These are phyloP conservation scores for Abscondita cerata DNA, from an alignment of 2,888 invertebrate genomes.

Conservation along the genomic window DNA sequence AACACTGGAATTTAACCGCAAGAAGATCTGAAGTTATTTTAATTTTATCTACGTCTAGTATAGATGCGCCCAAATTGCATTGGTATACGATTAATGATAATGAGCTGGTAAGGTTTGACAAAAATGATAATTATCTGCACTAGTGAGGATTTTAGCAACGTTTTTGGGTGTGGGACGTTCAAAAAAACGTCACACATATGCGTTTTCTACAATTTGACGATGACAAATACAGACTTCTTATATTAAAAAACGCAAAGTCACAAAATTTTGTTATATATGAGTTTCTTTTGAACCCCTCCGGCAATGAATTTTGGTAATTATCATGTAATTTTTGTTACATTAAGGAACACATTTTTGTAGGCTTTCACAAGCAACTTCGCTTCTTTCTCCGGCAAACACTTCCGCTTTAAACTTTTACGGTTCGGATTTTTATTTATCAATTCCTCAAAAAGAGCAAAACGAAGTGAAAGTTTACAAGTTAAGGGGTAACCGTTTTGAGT, in stretches of 20 bases:
- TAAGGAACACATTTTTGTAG: conserved; percentile 37
- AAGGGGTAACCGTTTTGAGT: conserved; percentile 42
- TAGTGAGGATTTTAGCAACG: conserved; percentile 25
- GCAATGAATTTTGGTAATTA: conserved; percentile 51
- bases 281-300: conserved; percentile 44
- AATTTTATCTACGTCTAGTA: conserved; percentile 44
- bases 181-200: conserved; percentile 41
- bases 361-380: conserved; percentile 47
- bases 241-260: conserved; percentile 36
- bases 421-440: conserved; percentile 46
- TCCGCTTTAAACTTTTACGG: conserved; percentile 46
- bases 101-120: conserved; percentile 39
- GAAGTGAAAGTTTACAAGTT: conserved; percentile 48
- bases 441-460: conserved; percentile 47
- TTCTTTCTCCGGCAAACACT: conserved; percentile 43
- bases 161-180: conserved; percentile 46
- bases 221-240: conserved; percentile 22
- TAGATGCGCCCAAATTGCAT: conserved; percentile 39
- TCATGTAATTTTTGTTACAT: neutral
- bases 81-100: conserved; percentile 48
- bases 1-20: conserved; percentile 38
- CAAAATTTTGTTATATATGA: conserved; percentile 51
- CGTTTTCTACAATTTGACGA: conserved; percentile 38
- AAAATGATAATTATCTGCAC: neutral
- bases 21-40: conserved; percentile 42